Evolutionary conservation across 2,888 invertebrate species (phyloP), one percentile per base, ranked within the genome.

Genomic region (Heliconius hortense): DNA sequence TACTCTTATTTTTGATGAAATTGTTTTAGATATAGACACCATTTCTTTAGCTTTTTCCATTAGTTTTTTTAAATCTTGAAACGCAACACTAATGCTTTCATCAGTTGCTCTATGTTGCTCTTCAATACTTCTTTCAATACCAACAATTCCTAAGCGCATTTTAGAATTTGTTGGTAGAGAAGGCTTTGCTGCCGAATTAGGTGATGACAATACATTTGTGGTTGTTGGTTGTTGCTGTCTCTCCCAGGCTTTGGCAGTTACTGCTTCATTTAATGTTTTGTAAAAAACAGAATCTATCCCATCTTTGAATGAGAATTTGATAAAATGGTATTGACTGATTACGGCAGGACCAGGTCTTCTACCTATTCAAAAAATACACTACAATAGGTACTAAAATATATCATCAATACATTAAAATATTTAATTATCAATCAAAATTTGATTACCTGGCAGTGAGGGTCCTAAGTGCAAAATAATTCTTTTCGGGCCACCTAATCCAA

Each of bases 41-140:
- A 99, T 99, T 82, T 99, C 99, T 88, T 98, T 98, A 0, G 99
- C 99, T 96, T 98, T 98, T 74, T 96, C 96, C 97, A 99, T 99
- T 4, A 99, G 94, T 84, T 98, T 97, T 84, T 95, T 97, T 74
- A 99, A 95, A 92, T 99, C 99, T 91, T 99, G 97, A 92, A 99
- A 99, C 2, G 99, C 99, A 81, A 97, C 95, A 24, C 96, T 96
- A 82, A 99, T 99, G 85, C 97, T 98, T 85, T 97, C 96, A 91
- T 98, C 98, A 0, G 98, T 98, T 63, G 97, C 97, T 88, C 97
- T 96, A 70, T 98, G 97, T 86, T 97, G 97, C 85, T 98, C 97
- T 85, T 98, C 97, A 78, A 99, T 95, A 82, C 97, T 96, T 83
- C 98, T 95, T 89, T 99, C 99, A 82, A 99, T 99, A 2, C 99